phyloP scores from a whole-genome alignment of 2,888 invertebrate species.

The Cheilosia vulpina region DNA sequence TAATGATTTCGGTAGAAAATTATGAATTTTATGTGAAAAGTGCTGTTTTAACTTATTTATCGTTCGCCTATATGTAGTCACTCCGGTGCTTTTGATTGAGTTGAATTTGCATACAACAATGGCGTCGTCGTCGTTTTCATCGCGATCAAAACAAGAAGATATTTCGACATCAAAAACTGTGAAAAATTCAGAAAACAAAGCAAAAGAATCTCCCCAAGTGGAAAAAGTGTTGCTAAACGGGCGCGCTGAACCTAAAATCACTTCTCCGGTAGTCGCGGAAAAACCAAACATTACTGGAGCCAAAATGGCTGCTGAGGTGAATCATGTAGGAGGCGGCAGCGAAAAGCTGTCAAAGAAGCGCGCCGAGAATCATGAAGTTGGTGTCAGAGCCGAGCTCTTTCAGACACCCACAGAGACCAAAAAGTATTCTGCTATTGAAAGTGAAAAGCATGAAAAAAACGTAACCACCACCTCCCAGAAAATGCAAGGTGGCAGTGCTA shows the following conservation, averaged over 20 bases:
- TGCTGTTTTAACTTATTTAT: constrained; percentile 72
- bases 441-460: constrained; percentile 50
- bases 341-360: constrained; percentile 73
- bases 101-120: constrained; percentile 76
- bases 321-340: constrained; percentile 67
- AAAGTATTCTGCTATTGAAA: constrained; percentile 60
- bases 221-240: constrained; percentile 63
- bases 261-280: constrained; percentile 59
- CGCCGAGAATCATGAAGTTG: constrained; percentile 63
- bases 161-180: constrained; percentile 65
- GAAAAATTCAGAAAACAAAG: constrained; percentile 41
- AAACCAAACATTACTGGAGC: constrained; percentile 72
- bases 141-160: constrained; percentile 73
- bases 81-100: constrained; percentile 71
- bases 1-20: constrained; percentile 48
- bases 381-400: constrained; percentile 60
- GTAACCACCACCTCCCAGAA: constrained; percentile 43
- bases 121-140: constrained; percentile 72
- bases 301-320: constrained; percentile 75
- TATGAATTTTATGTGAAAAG: constrained; percentile 64
- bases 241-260: constrained; percentile 39
- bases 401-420: constrained; percentile 54
- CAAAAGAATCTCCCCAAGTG: constrained; percentile 55
- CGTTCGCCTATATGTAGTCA: constrained; percentile 72
- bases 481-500: constrained; percentile 51